Evolutionary conservation across 2,113 vertebrate genomes (phyloP).

Genomic region (Nyctereutes procyonoides): DNA sequence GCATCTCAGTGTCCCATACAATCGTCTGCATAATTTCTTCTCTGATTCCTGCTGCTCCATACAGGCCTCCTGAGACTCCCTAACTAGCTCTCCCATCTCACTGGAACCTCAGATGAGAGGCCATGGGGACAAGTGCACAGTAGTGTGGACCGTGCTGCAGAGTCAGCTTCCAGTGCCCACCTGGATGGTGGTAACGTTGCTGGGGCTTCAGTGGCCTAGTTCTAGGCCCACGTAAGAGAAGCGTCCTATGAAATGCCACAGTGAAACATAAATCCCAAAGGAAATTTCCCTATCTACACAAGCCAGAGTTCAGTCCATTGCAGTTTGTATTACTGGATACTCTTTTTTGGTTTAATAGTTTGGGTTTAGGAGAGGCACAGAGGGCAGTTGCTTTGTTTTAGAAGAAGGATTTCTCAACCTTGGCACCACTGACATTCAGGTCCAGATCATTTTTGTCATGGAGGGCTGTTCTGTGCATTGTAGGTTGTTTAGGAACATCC

Average conservation of each 20-base stretch:
- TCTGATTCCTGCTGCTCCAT: neutral
- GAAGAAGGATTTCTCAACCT: neutral
- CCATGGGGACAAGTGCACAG: no score
- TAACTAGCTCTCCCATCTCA: neutral
- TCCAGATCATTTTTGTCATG: neutral
- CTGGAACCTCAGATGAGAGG: neutral
- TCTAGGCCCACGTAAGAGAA: neutral
- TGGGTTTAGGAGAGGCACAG: neutral
- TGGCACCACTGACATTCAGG: neutral
- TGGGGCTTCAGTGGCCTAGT: neutral
- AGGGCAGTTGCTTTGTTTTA: neutral
- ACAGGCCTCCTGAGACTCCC: neutral
- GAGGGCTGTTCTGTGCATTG: neutral
- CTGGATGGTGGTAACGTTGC: neutral
- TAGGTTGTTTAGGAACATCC: neutral
- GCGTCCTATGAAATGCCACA: neutral
- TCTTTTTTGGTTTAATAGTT: neutral
- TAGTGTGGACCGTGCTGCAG: fast-evolving
- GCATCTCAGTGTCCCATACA: fast-evolving
- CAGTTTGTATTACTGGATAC: neutral
- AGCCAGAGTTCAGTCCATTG: neutral
- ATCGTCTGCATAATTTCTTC: neutral
- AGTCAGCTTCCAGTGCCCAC: neutral
- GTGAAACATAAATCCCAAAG: neutral
- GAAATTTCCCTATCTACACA: neutral